phyloP scores from a whole-genome alignment of 1,140 invertebrate genomes.

The Drosophila repleta region DNA sequence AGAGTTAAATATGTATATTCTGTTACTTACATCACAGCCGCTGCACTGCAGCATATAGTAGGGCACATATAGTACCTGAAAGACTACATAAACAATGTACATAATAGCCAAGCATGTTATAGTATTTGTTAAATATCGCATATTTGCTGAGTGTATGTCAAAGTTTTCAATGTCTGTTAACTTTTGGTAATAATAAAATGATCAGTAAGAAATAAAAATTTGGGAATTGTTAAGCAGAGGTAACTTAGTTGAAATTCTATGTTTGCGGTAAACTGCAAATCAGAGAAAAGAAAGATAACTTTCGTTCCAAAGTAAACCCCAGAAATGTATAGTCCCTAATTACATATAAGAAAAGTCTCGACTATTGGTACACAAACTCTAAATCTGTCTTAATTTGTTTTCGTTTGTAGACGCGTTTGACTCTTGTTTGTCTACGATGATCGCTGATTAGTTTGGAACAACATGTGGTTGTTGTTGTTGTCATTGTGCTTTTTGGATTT shows the following conservation, averaged over 20 bases:
- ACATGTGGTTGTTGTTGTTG: conserved; percentile 13
- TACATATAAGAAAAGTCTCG: too few species aligned
- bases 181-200: neutral
- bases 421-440: neutral
- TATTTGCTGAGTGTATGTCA: neutral
- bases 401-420: conserved; percentile 2
- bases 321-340: too few species aligned
- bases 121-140: neutral
- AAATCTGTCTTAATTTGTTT: conserved; percentile 17
- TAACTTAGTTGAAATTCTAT: too few species aligned
- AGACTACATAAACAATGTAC: neutral
- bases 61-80: neutral
- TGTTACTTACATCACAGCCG: conserved; percentile 16
- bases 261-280: too few species aligned
- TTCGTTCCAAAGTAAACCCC: too few species aligned
- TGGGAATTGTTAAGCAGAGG: neutral
- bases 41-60: conserved; percentile 17
- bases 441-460: conserved; percentile 23
- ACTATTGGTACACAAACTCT: too few species aligned
- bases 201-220: neutral
- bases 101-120: neutral
- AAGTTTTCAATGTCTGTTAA: too few species aligned
- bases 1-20: neutral
- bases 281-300: too few species aligned
- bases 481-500: neutral